Base-by-base conservation (phyloP, 2,888 invertebrate genomes). In the Thelaira solivaga region DNA sequence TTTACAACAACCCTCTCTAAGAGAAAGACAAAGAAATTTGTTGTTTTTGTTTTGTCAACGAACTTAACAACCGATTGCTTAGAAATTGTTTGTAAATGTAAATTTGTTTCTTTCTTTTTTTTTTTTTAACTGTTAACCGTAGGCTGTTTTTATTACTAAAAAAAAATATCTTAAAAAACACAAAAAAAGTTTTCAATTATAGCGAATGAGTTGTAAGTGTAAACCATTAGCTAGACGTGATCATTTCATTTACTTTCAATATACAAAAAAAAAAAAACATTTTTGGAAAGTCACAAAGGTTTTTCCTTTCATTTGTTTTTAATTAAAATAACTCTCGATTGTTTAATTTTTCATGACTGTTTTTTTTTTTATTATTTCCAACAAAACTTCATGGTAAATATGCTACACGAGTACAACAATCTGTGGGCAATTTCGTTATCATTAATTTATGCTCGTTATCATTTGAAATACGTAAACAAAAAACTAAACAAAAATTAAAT, bases 301-400 rank as follows among this genome's bases (percentile, higher is more conserved):
- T 77, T 77, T 77, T 77, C 72, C 72, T 77, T 77, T 77, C 76
- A 68, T 77, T 72, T 72, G 62, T 22, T 68, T 77, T 62, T 68
- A 77, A 77, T 77, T 77, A 77, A 75, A 75, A 75, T 64, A 75
- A 57, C 62, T 72, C 22, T 45, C n/a, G 41, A 61, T 72, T 53
- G 26, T 53, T 75, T 41, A 31, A 41, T 31, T 69, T 69, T 59
- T 59, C 41, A 59, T 57, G 57, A 36, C 10, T 53, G 13, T 51
- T 51, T 41, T 39, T 45, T 22, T 39, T 57, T 69, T 39, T 18
- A 13, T 24, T 8, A 22, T n/a, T n/a, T n/a, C n/a, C n/a, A n/a
- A n/a, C n/a, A n/a, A n/a, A n/a, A 13, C n/a, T 16, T 4, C 18
- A 29, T 29, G 39, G 34, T 6, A 65, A 51, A 67, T 31, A 75